Evolutionary conservation across 2,797 vertebrate species (phyloP).

Genomic region (Epinephelus malabaricus): DNA sequence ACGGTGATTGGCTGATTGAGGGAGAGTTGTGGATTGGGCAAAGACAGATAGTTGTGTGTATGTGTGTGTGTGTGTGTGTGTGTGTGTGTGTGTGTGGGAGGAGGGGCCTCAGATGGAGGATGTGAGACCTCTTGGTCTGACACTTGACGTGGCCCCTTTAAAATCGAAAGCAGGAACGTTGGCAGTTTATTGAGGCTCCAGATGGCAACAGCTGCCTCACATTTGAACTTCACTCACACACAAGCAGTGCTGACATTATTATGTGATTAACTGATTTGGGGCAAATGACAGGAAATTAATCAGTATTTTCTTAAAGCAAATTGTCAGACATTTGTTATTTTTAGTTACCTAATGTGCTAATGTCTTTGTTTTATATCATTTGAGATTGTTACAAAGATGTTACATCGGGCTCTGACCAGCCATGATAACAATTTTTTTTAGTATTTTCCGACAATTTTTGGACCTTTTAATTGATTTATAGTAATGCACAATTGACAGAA

Average conservation of each 20-base stretch:
- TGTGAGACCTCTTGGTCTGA: constrained; percentile 48
- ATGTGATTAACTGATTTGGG: constrained; percentile 11
- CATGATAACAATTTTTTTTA: too few relatives aligned
- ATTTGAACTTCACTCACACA: constrained; percentile 42
- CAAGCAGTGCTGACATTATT: constrained; percentile 10
- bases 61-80: constrained; percentile 19
- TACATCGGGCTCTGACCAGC: too few relatives aligned
- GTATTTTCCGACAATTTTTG: too few relatives aligned
- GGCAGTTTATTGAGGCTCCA: constrained; percentile 58
- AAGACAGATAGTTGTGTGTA: constrained; percentile 1
- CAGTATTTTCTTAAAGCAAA: not conserved
- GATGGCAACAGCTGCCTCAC: constrained; percentile 49
- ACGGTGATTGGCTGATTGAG: constrained; percentile 37
- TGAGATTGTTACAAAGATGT: not conserved
- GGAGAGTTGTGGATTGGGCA: constrained; percentile 33
- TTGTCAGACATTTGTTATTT: not conserved
- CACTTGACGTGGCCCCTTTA: constrained; percentile 57
- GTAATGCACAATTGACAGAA: too few relatives aligned
- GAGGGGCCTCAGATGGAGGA: constrained; percentile 31
- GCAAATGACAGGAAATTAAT: not conserved
- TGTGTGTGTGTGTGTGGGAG: constrained; percentile 14
- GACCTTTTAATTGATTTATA: too few relatives aligned
- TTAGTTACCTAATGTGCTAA: not conserved
- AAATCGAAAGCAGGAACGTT: constrained; percentile 46
- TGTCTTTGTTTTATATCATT: not conserved